Evolutionary conservation across 1,140 invertebrate species (phyloP), one percentile per base, ranked within the genome.

Genomic region (Drosophila bipectinata): DNA sequence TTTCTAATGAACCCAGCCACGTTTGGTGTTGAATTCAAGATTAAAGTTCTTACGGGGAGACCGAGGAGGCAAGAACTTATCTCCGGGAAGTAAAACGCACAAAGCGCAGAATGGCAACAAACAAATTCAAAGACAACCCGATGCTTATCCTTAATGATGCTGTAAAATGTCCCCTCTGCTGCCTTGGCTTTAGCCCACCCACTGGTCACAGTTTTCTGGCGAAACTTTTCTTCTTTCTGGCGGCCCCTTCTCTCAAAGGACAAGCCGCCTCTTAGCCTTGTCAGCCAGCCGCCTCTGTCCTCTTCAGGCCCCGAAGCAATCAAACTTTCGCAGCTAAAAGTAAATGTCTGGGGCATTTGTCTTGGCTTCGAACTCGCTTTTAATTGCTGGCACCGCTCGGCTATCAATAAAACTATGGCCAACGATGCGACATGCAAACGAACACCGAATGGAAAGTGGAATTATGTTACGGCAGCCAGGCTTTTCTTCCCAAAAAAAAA

Each of bases 71-170:
- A 18, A 60, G 37, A 61, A 49, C 68, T 87, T 87, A 82, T 82
- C 82, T 82, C 6, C 45, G 54, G 71, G 62, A 69, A 87, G 66
- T 68, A 60, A 52, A 39, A 49, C 55, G 57, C 61, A 81, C 77
- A 75, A 67, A 71, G 64, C 63, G 44, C 57, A 62, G 62, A 75
- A 60, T 64, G 74, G 64, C 64, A 49, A 72, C 72, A 80, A 80
- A 79, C 73, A 82, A 83, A 88, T 83, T 84, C 76, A 89, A 78
- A 75, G 79, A 67, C 69, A 74, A 64, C 77, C 77, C 77, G 79
- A 89, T 89, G 77, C 85, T 89, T 89, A 81, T 89, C 85, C 85
- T 79, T 90, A 89, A 89, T 89, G 85, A 85, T 90, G 85, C 80
- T 84, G 77, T 78, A 78, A 84, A 89, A 88, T 78, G 85, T 71